Conservation (phyloP, 2,888 invertebrate genomes). For the Parapristionchus giblindavisi region DNA sequence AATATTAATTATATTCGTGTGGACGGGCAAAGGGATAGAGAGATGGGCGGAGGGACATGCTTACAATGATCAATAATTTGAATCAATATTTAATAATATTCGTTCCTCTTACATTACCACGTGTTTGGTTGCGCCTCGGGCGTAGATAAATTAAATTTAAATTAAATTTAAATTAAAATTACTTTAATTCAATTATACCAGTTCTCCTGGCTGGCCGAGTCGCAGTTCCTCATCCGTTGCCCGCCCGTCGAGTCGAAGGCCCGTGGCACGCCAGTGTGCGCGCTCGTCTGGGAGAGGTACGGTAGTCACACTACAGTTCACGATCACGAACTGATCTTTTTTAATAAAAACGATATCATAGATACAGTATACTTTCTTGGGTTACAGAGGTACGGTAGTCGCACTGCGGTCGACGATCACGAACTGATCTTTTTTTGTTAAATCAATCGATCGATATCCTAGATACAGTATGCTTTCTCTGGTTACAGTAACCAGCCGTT, state of each 20-base stretch:
- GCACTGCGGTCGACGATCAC: not conserved
- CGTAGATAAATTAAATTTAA: too few relatives aligned
- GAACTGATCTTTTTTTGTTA: not conserved
- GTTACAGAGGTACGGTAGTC: not conserved
- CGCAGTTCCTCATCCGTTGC: slow-evolving; percentile 53
- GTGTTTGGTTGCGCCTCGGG: too few relatives aligned
- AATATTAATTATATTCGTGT: too few relatives aligned
- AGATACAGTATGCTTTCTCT: not conserved
- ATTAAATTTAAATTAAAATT: too few relatives aligned
- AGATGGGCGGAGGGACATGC: too few relatives aligned
- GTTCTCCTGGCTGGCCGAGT: slow-evolving; percentile 44
- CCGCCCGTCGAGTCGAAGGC: slow-evolving; percentile 43
- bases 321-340: not conserved
- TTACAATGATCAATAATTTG: too few relatives aligned
- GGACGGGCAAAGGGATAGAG: too few relatives aligned
- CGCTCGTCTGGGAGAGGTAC: slow-evolving; percentile 17
- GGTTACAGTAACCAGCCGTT: not conserved
- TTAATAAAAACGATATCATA: not conserved
- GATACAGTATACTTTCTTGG: not conserved
- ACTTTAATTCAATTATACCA: not conserved
- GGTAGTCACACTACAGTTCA: not conserved
- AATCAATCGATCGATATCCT: not conserved
- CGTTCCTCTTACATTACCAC: too few relatives aligned
- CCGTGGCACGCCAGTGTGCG: slow-evolving; percentile 12
- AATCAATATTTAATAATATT: too few relatives aligned